A percentile compares a stretch with the other conserved stretches of the same genome.
Conservation (phyloP, 2,797 vertebrate species). For the Eupleurogrammus muticus region DNA sequence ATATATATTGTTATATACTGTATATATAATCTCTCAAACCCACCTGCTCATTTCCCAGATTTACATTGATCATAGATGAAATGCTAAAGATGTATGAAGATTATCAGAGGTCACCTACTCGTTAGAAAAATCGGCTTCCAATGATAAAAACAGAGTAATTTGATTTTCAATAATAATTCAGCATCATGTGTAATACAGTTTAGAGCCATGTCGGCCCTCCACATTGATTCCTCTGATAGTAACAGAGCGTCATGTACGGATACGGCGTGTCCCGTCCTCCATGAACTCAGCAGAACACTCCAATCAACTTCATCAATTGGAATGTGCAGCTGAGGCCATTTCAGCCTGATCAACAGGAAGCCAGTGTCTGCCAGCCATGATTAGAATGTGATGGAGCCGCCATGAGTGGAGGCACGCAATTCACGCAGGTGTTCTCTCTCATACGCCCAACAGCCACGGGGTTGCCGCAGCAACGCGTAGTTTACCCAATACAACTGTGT, state of each 20-base stretch:
- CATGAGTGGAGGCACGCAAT: not conserved
- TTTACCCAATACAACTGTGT: not conserved
- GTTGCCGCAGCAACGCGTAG: not conserved
- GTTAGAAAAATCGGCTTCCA: too few species aligned
- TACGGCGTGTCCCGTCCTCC: conserved; percentile 14
- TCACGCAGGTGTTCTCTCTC: not conserved
- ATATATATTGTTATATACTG: too few species aligned
- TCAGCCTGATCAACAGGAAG: conserved; percentile 8
- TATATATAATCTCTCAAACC: too few species aligned
- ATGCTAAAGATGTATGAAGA: too few species aligned
- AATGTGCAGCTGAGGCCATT: conserved; percentile 6
- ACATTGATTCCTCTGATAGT: not conserved
- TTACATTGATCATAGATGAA: too few species aligned
- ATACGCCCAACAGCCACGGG: not conserved
- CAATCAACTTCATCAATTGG: conserved; percentile 11
- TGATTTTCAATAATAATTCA: too few species aligned
- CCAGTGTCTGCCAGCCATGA: conserved; percentile 8
- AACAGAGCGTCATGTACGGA: too few species aligned
- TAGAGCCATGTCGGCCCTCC: not conserved
- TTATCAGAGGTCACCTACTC: too few species aligned
- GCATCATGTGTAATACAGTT: not conserved
- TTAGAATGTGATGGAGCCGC: not conserved
- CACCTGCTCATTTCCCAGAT: too few species aligned
- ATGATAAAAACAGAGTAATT: too few species aligned
- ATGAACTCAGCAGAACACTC: conserved; percentile 27